Base-by-base conservation (phyloP, 1,140 invertebrate species). In the Himalopsyche phryganea region DNA sequence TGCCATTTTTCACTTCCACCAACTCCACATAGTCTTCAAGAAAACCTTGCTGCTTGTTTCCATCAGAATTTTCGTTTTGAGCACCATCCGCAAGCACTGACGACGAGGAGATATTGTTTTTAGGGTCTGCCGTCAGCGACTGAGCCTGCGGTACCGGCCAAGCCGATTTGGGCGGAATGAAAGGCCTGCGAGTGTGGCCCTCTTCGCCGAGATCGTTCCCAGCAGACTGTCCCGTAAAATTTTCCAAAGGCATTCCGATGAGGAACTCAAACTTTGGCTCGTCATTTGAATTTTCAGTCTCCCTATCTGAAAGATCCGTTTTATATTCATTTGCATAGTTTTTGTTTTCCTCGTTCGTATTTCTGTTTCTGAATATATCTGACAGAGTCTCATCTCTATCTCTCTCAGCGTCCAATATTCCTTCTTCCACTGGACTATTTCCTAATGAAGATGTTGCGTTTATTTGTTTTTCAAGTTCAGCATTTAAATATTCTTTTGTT, bases 101-200 rank as follows among this genome's bases (percentile, higher is more conserved):
- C 0, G 55, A 46, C 0, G 55, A 46, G 1, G 60, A 57, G 13
- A 50, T 51, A 20, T 63, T 63, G n/a, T 58, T 15, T 15, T 58
- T 50, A 4, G 56, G 55, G 14, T 63, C 55, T 14, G 51, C 52
- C 1, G 61, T 48, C 15, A 63, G 35, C 9, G 48, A 50, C 23
- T 63, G 61, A 18, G 61, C 52, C 20, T 55, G 52, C 9, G 61
- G 61, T 6, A 63, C 61, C 7, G 57, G 61, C 61, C 61, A 63
- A 1, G 61, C 61, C 6, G 61, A 63, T 17, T 60, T 63, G 1
- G 61, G 61, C 7, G 61, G 61, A 2, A 60, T 36, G 36, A 63
- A 59, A 3, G 61, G 61, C 38, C 52, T 51, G 9, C 58, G 51
- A 1, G 61, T 60, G 14, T 56, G 57, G 2, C 7, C 19, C 28